Percentiles rank a stretch among this genome's conserved stretches.
Evolutionary conservation across 2,797 vertebrate genomes (phyloP).

Genomic region (Crypturellus tataupa): DNA sequence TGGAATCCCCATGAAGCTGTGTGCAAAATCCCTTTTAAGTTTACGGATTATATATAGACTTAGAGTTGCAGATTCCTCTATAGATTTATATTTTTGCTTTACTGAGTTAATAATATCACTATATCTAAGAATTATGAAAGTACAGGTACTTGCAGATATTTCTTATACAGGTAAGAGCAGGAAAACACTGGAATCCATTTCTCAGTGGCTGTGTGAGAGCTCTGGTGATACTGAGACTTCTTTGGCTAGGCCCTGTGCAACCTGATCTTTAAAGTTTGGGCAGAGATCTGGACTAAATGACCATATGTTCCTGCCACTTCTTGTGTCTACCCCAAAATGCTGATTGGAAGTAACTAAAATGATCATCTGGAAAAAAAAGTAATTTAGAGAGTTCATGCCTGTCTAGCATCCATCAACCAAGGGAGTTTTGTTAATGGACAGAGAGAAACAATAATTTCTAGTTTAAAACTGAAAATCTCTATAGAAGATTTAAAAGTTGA

Average conservation of each 20-base stretch:
- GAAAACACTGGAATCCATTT: background rate
- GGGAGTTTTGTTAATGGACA: background rate
- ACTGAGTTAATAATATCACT: background rate
- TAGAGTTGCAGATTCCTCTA: background rate
- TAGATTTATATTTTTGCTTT: background rate
- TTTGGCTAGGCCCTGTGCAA: background rate
- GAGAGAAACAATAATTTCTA: background rate
- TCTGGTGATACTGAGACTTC: background rate
- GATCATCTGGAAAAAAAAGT: background rate
- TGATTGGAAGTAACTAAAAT: background rate
- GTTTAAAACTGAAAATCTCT: background rate
- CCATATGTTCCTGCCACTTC: background rate
- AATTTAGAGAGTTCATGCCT: background rate
- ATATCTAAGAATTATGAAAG: background rate
- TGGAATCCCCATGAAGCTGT: background rate
- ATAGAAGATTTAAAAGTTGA: background rate
- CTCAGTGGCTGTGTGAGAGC: background rate
- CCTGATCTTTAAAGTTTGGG: background rate
- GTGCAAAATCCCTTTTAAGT: background rate
- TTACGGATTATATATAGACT: background rate
- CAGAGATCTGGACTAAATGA: background rate
- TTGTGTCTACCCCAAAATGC: fast-evolving
- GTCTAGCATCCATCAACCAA: background rate
- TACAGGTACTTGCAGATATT: background rate
- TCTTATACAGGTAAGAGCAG: background rate